A percentile compares a stretch with the other conserved stretches of the same genome.
Evolutionary conservation across 2,888 invertebrate genomes (phyloP).

Genomic region (Dexiosoma caninum): DNA sequence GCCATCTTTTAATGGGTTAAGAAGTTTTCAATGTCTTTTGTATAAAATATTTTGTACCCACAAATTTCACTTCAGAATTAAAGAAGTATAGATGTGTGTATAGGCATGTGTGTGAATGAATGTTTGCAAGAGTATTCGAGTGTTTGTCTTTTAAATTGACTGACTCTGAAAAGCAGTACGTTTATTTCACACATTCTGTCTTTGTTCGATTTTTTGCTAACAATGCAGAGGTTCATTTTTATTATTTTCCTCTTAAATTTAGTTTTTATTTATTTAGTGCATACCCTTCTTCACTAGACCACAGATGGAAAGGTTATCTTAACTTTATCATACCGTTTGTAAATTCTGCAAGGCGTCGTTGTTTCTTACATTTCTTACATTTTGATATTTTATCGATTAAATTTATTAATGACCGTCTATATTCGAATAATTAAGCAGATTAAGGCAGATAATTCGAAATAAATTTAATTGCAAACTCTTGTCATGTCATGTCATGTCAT

Average conservation of each 20-base stretch:
- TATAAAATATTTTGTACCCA: neutral
- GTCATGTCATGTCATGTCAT: too few species aligned
- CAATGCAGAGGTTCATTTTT: constrained; percentile 47
- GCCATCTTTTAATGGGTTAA: neutral
- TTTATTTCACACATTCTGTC: constrained; percentile 58
- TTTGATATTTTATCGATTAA: neutral
- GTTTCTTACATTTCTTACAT: neutral
- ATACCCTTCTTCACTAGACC: neutral
- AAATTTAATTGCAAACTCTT: too few species aligned
- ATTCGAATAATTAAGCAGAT: too few species aligned
- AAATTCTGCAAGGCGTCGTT: neutral
- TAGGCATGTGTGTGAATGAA: neutral
- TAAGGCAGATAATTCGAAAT: too few species aligned
- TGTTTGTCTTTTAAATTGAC: constrained; percentile 57
- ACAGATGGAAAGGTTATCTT: neutral
- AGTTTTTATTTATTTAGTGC: too few species aligned
- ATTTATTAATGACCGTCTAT: too few species aligned
- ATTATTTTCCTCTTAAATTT: neutral
- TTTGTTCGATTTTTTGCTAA: constrained; percentile 53
- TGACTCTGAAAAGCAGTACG: constrained; percentile 49
- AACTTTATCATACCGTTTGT: neutral
- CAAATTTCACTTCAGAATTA: neutral
- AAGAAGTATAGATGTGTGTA: neutral
- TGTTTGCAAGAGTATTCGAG: constrained; percentile 7
- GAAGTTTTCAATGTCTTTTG: neutral